Percentiles rank a stretch among this genome's conserved stretches.
phyloP scores from a whole-genome alignment of 2,797 vertebrate genomes.

The Microctenopoma steveboyesi region DNA sequence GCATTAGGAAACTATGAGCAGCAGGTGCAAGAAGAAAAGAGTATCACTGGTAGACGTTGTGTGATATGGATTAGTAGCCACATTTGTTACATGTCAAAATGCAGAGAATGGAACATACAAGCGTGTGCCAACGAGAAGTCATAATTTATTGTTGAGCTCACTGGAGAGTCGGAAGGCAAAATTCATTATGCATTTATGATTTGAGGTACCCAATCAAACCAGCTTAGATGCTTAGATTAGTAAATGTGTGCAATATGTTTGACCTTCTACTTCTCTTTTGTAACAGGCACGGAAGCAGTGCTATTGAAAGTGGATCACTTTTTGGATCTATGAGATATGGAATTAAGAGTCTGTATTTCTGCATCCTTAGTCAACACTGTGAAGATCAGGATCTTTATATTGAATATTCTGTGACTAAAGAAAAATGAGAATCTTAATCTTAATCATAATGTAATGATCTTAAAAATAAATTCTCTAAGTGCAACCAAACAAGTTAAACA shows the following conservation, averaged over 20 bases:
- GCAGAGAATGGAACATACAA: background rate
- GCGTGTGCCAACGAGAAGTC: too few species aligned
- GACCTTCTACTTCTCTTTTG: too few species aligned
- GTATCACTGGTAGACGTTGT: background rate
- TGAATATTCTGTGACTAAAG: too few species aligned
- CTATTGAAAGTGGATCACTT: background rate
- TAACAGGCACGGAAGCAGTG: too few species aligned
- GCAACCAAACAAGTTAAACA: too few species aligned
- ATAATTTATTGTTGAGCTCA: background rate
- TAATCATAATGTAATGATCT: too few species aligned
- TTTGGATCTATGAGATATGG: background rate
- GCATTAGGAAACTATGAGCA: background rate
- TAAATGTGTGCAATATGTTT: too few species aligned
- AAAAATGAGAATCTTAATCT: background rate
- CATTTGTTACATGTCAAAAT: background rate
- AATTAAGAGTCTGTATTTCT: slow-evolving; percentile 25
- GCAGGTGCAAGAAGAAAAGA: background rate
- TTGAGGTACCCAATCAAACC: background rate
- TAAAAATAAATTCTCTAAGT: too few species aligned
- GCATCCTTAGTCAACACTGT: background rate
- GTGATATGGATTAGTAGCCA: background rate
- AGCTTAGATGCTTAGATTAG: background rate
- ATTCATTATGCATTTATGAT: background rate
- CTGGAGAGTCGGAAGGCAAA: background rate
- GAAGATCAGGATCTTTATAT: too few species aligned